phyloP scores from a whole-genome alignment of 2,888 invertebrate genomes.

The Dendrolimus houi region DNA sequence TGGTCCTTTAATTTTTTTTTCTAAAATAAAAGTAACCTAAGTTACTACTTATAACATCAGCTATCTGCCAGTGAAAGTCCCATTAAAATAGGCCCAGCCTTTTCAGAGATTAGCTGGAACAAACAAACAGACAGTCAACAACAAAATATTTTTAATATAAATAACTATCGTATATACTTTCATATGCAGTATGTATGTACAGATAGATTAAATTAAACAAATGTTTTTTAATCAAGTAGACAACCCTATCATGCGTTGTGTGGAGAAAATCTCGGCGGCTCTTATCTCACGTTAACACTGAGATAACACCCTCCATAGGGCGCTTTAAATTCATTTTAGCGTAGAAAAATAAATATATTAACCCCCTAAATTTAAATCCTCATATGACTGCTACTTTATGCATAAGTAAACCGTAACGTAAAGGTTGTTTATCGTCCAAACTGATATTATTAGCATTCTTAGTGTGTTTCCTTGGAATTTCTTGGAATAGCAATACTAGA shows the following conservation, averaged over 20 bases:
- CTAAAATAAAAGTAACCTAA: too few species aligned
- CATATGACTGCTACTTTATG: neutral
- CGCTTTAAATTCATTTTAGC: conserved; percentile 62
- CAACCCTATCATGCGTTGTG: conserved; percentile 54
- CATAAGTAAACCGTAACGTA: neutral
- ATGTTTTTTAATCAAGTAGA: conserved; percentile 3
- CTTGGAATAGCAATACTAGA: neutral
- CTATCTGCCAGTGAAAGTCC: too few species aligned
- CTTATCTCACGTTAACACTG: conserved; percentile 61
- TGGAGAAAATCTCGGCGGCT: conserved; percentile 55
- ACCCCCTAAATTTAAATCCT: conserved; percentile 3
- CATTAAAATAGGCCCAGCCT: too few species aligned
- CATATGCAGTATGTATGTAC: too few species aligned
- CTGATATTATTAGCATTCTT: neutral
- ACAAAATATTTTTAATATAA: too few species aligned
- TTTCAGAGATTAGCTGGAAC: too few species aligned
- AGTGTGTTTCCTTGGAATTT: neutral
- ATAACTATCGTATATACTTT: too few species aligned
- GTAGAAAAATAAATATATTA: conserved; percentile 54
- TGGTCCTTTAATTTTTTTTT: too few species aligned
- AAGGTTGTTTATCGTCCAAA: neutral
- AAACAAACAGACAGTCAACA: too few species aligned
- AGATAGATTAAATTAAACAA: too few species aligned
- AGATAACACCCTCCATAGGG: conserved; percentile 67
- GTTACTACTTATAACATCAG: too few species aligned